These are phyloP conservation scores for Oligia strigilis DNA, from an alignment of 2,888 invertebrate species.

Conservation along the genomic window DNA sequence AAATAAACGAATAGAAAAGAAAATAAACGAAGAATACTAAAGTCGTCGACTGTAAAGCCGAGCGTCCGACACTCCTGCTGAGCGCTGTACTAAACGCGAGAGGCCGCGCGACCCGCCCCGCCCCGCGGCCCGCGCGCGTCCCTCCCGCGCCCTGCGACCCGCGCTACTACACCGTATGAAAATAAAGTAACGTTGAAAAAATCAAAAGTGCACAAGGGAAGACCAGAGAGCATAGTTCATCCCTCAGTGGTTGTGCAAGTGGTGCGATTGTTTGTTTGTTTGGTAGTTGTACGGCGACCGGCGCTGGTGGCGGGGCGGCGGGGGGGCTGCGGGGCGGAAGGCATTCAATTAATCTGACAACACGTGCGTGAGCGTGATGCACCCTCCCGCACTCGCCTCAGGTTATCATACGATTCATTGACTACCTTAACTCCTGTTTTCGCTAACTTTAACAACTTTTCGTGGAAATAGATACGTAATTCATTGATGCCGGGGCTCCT, in stretches of 20 bases:
- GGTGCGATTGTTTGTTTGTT: constrained; percentile 71
- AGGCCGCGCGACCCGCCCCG: constrained; percentile 86
- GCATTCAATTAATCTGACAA: constrained; percentile 87
- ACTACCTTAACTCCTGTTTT: constrained; percentile 65
- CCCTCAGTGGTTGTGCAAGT: constrained; percentile 68
- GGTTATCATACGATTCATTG: constrained; percentile 83
- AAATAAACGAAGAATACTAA: constrained; percentile 91
- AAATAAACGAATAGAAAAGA: constrained; percentile 91
- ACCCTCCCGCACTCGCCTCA: constrained; percentile 75
- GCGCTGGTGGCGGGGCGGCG: constrained; percentile 59
- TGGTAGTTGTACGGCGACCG: constrained; percentile 70
- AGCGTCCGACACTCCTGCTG: constrained; percentile 90
- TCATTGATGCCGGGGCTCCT: constrained; percentile 39
- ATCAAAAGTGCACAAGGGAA: constrained; percentile 77
- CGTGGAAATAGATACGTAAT: constrained; percentile 27
- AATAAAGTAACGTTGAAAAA: constrained; percentile 83
- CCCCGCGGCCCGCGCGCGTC: constrained; percentile 78
- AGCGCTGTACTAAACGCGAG: constrained; percentile 90
- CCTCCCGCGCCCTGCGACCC: constrained; percentile 84
- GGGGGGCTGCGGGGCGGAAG: constrained; percentile 70
- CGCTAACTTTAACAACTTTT: constrained; percentile 49
- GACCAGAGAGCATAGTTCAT: constrained; percentile 68
- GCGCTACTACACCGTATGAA: constrained; percentile 82
- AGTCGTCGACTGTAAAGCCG: constrained; percentile 88
- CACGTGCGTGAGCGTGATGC: constrained; percentile 88